These are phyloP conservation scores for Muscicapa adusta DNA, from an alignment of 2,113 vertebrate genomes.

Conservation along the genomic window DNA sequence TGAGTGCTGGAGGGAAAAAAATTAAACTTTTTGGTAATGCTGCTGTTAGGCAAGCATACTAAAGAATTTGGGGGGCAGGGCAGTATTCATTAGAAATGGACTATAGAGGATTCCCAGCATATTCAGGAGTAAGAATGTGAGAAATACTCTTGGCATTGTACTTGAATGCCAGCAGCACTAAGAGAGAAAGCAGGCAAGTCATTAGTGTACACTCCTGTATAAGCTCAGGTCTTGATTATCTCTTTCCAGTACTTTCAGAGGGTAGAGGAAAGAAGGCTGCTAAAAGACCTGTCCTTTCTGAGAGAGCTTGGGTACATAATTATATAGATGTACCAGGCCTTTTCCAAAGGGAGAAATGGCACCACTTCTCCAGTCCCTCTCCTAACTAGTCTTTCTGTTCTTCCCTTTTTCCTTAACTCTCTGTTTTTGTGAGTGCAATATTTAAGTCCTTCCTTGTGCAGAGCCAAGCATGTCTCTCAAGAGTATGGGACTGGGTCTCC, in stretches of 20 bases:
- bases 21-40: background rate
- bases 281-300: conserved; percentile 23
- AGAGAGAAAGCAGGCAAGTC: conserved; percentile 43
- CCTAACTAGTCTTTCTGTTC: background rate
- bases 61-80: conserved; percentile 33
- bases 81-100: conserved; percentile 34
- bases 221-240: conserved; percentile 56
- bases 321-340: conserved; percentile 45
- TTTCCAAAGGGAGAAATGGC: conserved; percentile 23
- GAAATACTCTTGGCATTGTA: conserved; percentile 43
- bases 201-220: conserved; percentile 53
- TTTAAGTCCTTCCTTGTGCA: background rate
- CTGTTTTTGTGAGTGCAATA: background rate
- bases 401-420: background rate
- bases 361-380: background rate
- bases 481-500: background rate
- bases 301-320: conserved; percentile 37
- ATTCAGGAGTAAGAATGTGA: conserved; percentile 45
- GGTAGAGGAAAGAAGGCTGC: background rate
- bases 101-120: conserved; percentile 49
- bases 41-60: background rate
- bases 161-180: conserved; percentile 36
- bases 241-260: conserved; percentile 26
- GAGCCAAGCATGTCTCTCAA: background rate
- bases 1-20: conserved; percentile 51